These are phyloP conservation scores for Caenorhabditis wallacei DNA, from an alignment of 2,888 invertebrate genomes.

Conservation along the genomic window DNA sequence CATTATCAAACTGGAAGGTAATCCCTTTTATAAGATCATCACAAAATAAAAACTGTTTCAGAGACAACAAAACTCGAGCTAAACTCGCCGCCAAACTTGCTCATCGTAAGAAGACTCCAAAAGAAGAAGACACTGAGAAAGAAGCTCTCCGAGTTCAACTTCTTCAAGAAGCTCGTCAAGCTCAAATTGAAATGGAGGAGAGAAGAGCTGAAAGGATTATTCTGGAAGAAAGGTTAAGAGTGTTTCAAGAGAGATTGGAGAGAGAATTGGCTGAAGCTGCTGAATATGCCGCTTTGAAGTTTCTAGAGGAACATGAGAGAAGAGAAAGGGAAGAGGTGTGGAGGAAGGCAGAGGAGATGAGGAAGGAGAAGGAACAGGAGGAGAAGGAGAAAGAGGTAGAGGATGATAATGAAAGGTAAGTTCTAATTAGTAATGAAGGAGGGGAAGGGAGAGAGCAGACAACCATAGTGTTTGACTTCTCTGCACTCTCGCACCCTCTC, in stretches of 20 bases:
- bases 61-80: conserved; percentile 1
- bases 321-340: neutral
- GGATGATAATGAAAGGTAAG: no score
- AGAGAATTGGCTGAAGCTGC: neutral
- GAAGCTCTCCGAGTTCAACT: conserved; percentile 16
- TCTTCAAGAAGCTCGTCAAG: conserved; percentile 7
- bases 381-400: neutral
- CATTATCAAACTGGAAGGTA: neutral
- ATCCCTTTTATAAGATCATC: neutral
- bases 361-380: conserved; percentile 1
- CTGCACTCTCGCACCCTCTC: no score
- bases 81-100: conserved; percentile 21
- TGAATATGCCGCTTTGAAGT: neutral
- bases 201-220: neutral
- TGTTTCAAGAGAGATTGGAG: conserved; percentile 11
- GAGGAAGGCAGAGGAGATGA: neutral
- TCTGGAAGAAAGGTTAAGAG: conserved; percentile 10
- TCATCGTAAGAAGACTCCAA: neutral
- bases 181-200: conserved; percentile 8
- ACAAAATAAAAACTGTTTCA: neutral
- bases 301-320: conserved; percentile 1
- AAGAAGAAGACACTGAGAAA: neutral
- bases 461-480: no score
- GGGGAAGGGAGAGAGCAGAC: neutral
- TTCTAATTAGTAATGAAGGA: neutral